These are phyloP conservation scores for Gymnoscopelus microlampas DNA, from an alignment of 2,797 vertebrate genomes.

Conservation along the genomic window DNA sequence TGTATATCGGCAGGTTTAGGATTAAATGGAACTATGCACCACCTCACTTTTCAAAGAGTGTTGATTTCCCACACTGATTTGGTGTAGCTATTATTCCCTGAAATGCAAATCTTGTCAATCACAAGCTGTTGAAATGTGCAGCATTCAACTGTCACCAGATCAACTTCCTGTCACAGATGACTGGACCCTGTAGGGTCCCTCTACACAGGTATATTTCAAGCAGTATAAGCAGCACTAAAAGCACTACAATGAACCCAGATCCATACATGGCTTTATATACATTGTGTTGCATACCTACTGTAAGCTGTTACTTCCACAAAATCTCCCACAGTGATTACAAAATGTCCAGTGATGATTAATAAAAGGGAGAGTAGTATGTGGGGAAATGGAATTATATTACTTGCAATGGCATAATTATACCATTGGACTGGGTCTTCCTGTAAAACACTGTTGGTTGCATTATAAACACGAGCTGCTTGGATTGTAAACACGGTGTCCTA, in stretches of 20 bases:
- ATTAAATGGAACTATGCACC: conserved; percentile 20
- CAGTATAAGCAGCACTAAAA: background rate
- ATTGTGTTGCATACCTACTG: background rate
- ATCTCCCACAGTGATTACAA: conserved; percentile 24
- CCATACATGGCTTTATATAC: background rate
- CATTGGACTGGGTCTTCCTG: conserved; percentile 23
- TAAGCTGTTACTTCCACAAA: conserved; percentile 22
- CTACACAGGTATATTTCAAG: background rate
- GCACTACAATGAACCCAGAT: background rate
- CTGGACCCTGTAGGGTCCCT: background rate
- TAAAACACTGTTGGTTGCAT: conserved; percentile 15
- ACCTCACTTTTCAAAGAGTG: background rate
- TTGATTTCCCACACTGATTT: conserved; percentile 24
- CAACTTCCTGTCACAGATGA: conserved; percentile 30
- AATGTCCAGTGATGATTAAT: conserved; percentile 14
- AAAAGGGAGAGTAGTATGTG: conserved; percentile 16
- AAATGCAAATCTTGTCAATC: conserved; percentile 43
- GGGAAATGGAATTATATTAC: conserved; percentile 42
- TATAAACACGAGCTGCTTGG: conserved; percentile 28
- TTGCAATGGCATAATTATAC: conserved; percentile 21
- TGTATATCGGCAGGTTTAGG: conserved; percentile 16
- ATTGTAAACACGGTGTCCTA: conserved; percentile 40
- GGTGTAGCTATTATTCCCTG: conserved; percentile 1
- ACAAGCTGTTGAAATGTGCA: background rate
- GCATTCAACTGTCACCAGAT: conserved; percentile 38